These are phyloP conservation scores for Pheosia tremula DNA, from an alignment of 2,888 invertebrate species.

Conservation along the genomic window DNA sequence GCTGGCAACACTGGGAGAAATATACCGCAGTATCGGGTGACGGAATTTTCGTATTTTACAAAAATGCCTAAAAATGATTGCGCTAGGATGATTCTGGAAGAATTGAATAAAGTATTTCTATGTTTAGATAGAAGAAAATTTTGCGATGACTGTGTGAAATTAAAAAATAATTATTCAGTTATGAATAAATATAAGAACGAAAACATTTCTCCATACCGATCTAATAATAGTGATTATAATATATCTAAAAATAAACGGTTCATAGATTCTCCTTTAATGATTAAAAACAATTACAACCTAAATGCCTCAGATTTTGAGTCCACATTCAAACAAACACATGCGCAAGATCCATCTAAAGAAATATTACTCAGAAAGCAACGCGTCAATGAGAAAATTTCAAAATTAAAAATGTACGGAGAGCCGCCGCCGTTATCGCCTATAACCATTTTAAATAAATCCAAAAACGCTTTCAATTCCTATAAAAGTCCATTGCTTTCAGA, in stretches of 20 bases:
- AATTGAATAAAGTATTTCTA: slow-evolving; percentile 62
- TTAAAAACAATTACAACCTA: slow-evolving; percentile 60
- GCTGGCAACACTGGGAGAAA: slow-evolving; percentile 75
- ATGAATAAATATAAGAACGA: slow-evolving; percentile 44
- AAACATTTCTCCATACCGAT: slow-evolving; percentile 68
- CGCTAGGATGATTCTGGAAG: slow-evolving; percentile 72
- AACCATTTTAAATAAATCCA: slow-evolving; percentile 65
- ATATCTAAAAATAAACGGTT: slow-evolving; percentile 58
- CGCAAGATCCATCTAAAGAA: slow-evolving; percentile 59
- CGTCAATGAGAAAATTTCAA: slow-evolving; percentile 74
- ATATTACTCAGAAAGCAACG: slow-evolving; percentile 57
- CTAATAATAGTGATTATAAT: slow-evolving; percentile 57
- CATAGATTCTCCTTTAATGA: slow-evolving; percentile 60
- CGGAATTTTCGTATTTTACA: slow-evolving; percentile 86
- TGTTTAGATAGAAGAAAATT: slow-evolving; percentile 47
- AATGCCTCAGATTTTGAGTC: slow-evolving; percentile 77
- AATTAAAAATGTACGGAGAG: slow-evolving; percentile 80
- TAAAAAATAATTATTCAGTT: slow-evolving; percentile 60
- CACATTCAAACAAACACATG: slow-evolving; percentile 63
- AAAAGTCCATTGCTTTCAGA: slow-evolving; percentile 63
- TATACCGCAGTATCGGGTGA: slow-evolving; percentile 85
- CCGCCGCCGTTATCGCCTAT: slow-evolving; percentile 83
- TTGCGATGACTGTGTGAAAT: slow-evolving; percentile 57
- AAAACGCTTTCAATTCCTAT: slow-evolving; percentile 63
- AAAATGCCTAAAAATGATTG: slow-evolving; percentile 83